Base-by-base conservation (phyloP, 1,140 invertebrate species). In the Ptiloglossa arizonensis region DNA sequence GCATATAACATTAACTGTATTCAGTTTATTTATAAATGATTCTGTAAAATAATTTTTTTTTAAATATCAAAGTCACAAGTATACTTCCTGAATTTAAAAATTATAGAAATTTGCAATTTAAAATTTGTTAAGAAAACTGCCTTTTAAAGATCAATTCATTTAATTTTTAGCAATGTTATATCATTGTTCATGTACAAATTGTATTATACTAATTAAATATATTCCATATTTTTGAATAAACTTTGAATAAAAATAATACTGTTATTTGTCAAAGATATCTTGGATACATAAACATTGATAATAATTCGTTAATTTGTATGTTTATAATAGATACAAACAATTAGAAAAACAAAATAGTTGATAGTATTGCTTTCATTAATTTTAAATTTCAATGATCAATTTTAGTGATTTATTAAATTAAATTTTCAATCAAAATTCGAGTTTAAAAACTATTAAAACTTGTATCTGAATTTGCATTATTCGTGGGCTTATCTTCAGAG, bases 191-290 rank as follows among this genome's bases (percentile, higher is more conserved):
- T 77, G 73, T 80, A 70, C 59, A 79, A 79, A 79, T 32, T 80
- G 66, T 80, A 80, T 46, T n/a, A 80, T 76, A 68, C 38, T 38
- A 57, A 27, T 60, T 54, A 44, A 59, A 68, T 48, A 75, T 68
- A 68, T 80, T 80, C 68, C 71, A 62, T 75, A 80, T 80, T 80
- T 80, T 80, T 68, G n/a, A 80, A 80, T 76, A 76, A 80, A 80
- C 56, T 75, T 75, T 59, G 24, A 56, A 62, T 1, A 67, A 35
- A 78, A 50, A 38, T 50, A 27, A 35, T 24, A 1, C 35, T 29
- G 54, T 32, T 60, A n/a, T 69, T 69, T 38, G 2, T 38, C 19
- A 27, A 24, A 24, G 0, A n/a, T 11, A 29, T 50, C 15, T 32
- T 44, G 2, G 19, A 27, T 62, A 48, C 19, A 19, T 48, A 48